Evolutionary conservation across 2,113 vertebrate species (phyloP).

Genomic region (Dasypus novemcinctus): DNA sequence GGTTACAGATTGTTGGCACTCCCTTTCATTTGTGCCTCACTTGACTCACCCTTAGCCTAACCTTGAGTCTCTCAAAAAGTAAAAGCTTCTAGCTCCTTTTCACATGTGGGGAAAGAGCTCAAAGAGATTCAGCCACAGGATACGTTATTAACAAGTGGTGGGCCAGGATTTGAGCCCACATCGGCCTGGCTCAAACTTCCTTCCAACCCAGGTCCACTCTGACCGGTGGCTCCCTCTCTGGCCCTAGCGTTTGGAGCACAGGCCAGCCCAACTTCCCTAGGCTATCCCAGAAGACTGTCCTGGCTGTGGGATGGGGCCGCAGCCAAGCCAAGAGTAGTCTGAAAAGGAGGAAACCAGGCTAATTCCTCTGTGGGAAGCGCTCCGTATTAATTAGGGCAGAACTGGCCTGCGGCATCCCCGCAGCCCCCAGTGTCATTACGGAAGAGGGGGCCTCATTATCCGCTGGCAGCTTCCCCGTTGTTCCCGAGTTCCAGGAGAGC

Average conservation of each 20-base stretch:
- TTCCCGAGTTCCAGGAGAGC: not conserved
- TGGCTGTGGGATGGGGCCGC: not conserved
- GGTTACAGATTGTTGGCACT: not conserved
- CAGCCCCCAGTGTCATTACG: constrained; percentile 75
- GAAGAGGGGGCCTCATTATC: constrained; percentile 63
- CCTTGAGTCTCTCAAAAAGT: not conserved
- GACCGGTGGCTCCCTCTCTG: not conserved
- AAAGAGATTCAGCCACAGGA: not conserved
- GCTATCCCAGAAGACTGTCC: not conserved
- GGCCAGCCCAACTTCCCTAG: not conserved
- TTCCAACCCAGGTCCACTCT: not conserved
- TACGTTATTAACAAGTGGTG: not conserved
- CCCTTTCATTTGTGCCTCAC: not conserved
- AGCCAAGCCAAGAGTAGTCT: not conserved
- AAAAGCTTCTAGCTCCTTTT: not conserved
- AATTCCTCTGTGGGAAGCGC: constrained; percentile 68
- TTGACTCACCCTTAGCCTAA: not conserved
- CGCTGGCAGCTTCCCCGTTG: constrained; percentile 19
- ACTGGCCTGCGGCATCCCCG: constrained; percentile 70
- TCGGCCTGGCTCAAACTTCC: not conserved
- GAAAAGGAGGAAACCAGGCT: constrained; percentile 70
- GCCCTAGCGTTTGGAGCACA: not conserved
- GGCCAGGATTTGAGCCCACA: not conserved
- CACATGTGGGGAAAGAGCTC: not conserved
- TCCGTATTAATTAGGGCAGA: constrained; percentile 76